Evolutionary conservation across 1,140 invertebrate genomes (phyloP).

Genomic region (Aleiodes sp.): DNA sequence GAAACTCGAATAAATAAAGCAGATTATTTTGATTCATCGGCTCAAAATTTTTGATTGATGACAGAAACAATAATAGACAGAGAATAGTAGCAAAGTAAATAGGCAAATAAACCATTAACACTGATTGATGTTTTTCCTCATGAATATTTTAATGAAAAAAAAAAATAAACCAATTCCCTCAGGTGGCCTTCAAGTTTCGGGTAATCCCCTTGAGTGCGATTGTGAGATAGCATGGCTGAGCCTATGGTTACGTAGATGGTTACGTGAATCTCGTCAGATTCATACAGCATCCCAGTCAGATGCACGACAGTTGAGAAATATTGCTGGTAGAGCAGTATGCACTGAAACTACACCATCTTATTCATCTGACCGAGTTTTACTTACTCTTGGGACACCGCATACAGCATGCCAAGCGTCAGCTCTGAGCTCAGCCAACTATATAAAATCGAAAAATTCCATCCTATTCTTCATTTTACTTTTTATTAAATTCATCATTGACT

Average conservation of each 20-base stretch:
- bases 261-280: conserved; percentile 79
- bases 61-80: not conserved
- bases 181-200: conserved; percentile 84
- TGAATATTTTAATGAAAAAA: not conserved
- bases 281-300: conserved; percentile 71
- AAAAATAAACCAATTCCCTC: conserved; percentile 38
- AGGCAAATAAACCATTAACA: not conserved
- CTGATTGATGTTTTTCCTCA: conserved; percentile 19
- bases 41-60: not conserved
- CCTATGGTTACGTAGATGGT: conserved; percentile 86
- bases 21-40: too few relatives aligned
- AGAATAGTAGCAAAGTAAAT: not conserved
- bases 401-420: conserved; percentile 70
- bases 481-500: conserved; percentile 32
- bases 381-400: conserved; percentile 65
- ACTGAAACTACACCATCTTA: conserved; percentile 63
- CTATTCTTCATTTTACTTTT: conserved; percentile 51
- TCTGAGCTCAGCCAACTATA: conserved; percentile 61
- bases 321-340: conserved; percentile 61
- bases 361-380: conserved; percentile 58
- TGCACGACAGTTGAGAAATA: conserved; percentile 58
- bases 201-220: conserved; percentile 86
- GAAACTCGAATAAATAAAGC: conserved; percentile 1
- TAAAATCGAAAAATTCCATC: conserved; percentile 49
- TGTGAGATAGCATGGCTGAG: conserved; percentile 90